These are phyloP conservation scores for Amblyopsis rosae DNA, from an alignment of 2,113 vertebrate species.

Conservation along the genomic window DNA sequence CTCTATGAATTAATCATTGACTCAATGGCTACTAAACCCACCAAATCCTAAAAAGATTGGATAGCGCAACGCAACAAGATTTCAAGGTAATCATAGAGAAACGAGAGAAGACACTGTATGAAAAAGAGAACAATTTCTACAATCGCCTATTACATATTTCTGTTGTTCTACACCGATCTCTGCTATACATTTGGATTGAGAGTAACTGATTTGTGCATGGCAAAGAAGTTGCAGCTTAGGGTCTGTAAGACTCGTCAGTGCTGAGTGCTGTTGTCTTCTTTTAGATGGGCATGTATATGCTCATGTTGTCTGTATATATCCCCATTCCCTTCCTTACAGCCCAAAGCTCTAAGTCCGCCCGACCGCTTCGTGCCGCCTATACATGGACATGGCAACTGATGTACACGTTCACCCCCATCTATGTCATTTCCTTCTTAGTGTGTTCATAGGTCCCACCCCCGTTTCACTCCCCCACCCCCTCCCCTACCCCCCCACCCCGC, in stretches of 20 bases:
- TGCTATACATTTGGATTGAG: constrained; percentile 65
- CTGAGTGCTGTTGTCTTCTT: constrained; percentile 93
- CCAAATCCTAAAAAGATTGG: not conserved
- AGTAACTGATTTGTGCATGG: constrained; percentile 82
- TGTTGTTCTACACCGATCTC: constrained; percentile 64
- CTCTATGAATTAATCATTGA: constrained; percentile 48
- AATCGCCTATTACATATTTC: constrained; percentile 78
- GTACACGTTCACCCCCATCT: constrained; percentile 94
- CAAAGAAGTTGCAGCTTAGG: constrained; percentile 99
- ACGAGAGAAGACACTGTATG: constrained; percentile 68
- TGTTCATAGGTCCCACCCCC: constrained; percentile 87
- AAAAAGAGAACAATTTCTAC: constrained; percentile 48
- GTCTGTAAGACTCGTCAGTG: constrained; percentile 96
- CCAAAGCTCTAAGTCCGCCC: constrained; percentile 99
- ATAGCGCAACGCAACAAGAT: constrained; percentile 12
- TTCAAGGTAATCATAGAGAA: constrained; percentile 54
- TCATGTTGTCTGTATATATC: constrained; percentile 97
- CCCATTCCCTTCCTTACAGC: constrained; percentile 99
- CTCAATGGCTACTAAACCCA: not conserved
- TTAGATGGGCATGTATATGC: constrained; percentile 98
- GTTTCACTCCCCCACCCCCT: constrained; percentile 58
- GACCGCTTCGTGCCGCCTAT: constrained; percentile 96
- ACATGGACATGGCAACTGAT: constrained; percentile 99
- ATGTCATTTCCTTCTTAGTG: constrained; percentile 94
- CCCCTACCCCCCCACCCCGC: constrained; percentile 12